Percentiles rank a stretch among this genome's conserved stretches.
phyloP scores from a whole-genome alignment of 2,113 vertebrate species.

The Haemorhous mexicanus region DNA sequence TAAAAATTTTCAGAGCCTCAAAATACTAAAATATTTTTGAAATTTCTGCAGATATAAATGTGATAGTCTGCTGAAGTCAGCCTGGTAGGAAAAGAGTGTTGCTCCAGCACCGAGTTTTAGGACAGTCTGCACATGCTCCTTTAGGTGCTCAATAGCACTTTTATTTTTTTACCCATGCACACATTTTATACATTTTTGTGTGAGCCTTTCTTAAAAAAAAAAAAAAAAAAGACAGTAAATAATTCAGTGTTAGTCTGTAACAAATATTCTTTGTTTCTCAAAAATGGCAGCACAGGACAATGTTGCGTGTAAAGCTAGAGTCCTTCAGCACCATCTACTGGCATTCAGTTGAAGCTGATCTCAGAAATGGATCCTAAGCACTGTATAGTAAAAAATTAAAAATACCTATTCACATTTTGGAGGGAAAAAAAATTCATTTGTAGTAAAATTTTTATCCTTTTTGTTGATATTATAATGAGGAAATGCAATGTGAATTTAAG shows the following conservation, averaged over 20 bases:
- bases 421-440: background rate
- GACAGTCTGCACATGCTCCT: background rate
- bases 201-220: background rate
- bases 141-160: background rate
- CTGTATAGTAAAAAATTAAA: background rate
- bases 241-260: background rate
- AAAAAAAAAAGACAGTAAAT: background rate
- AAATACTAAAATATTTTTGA: conserved; percentile 51
- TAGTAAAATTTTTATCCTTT: background rate
- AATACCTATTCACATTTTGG: background rate
- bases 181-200: background rate
- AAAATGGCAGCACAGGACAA: conserved; percentile 7
- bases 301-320: background rate
- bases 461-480: background rate
- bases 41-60: background rate
- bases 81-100: background rate
- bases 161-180: background rate
- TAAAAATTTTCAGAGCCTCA: conserved; percentile 52
- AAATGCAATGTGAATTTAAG: background rate
- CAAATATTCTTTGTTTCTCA: conserved; percentile 74
- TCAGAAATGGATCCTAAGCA: background rate
- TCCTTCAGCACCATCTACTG: conserved; percentile 78
- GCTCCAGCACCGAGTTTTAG: background rate
- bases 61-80: background rate
- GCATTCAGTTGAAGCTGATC: background rate